Conservation (phyloP, 2,888 invertebrate genomes). For the Oxystoma pomonae region DNA sequence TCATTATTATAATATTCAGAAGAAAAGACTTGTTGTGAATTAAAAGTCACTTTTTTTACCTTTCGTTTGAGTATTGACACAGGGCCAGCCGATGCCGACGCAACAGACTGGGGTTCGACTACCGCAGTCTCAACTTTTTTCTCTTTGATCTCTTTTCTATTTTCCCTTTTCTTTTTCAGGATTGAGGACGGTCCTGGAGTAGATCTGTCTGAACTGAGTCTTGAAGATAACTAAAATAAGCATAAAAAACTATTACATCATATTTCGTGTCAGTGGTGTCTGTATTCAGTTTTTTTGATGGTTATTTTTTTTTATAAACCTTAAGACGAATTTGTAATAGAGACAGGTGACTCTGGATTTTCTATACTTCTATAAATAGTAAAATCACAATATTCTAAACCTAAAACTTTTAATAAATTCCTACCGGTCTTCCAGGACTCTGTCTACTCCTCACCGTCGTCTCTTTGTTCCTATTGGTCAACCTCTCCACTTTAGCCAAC, state of each 20-base stretch:
- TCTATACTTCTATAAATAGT: too few relatives aligned
- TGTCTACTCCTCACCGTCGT: constrained; percentile 26
- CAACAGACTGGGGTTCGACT: constrained; percentile 25
- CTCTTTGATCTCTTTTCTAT: constrained; percentile 40
- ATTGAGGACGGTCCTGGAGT: constrained; percentile 50
- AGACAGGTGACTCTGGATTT: too few relatives aligned
- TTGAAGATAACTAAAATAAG: neutral
- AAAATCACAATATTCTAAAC: too few relatives aligned
- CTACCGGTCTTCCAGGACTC: constrained; percentile 14
- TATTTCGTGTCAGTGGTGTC: too few relatives aligned
- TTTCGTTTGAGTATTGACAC: constrained; percentile 59
- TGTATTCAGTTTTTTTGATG: too few relatives aligned
- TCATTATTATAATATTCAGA: too few relatives aligned
- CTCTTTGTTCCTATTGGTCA: constrained; percentile 48
- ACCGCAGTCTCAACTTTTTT: constrained; percentile 16
- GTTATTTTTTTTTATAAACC: too few relatives aligned
- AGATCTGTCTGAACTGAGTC: constrained; percentile 5
- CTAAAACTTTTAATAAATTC: too few relatives aligned
- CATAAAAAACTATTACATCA: too few relatives aligned
- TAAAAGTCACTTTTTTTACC: constrained; percentile 50
- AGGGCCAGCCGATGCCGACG: constrained; percentile 39
- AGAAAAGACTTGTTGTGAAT: too few relatives aligned
- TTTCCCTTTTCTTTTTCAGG: constrained; percentile 62
- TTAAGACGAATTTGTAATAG: too few relatives aligned
- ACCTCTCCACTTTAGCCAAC: constrained; percentile 63